Conservation (phyloP, 2,888 invertebrate species). For the Metopia argyrocephala region DNA sequence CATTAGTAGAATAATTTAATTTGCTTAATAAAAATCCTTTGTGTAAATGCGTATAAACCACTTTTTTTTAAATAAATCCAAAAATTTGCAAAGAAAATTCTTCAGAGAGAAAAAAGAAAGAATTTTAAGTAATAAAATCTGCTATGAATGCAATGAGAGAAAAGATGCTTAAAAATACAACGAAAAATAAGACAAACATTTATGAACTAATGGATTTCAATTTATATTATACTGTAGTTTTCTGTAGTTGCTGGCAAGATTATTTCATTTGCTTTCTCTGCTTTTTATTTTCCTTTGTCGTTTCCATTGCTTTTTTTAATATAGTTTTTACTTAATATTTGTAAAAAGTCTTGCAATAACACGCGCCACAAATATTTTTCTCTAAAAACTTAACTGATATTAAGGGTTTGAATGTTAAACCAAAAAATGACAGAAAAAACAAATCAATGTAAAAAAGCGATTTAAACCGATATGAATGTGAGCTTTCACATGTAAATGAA, state of each 20-base stretch:
- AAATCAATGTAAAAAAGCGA: neutral
- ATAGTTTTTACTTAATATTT: slow-evolving; percentile 17
- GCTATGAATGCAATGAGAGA: neutral
- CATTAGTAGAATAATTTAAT: neutral
- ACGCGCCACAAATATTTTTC: slow-evolving; percentile 40
- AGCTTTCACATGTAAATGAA: too few species aligned
- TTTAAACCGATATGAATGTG: neutral
- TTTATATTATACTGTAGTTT: neutral
- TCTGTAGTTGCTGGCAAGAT: slow-evolving; percentile 15
- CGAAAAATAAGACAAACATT: slow-evolving; percentile 29
- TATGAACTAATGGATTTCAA: slow-evolving; percentile 50
- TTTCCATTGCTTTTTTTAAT: neutral
- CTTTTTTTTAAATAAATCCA: slow-evolving; percentile 1
- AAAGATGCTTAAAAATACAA: slow-evolving; percentile 9
- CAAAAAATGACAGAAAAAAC: neutral
- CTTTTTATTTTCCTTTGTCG: neutral
- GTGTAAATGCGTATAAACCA: slow-evolving; percentile 12
- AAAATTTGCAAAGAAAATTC: slow-evolving; percentile 8
- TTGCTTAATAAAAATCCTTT: slow-evolving; percentile 2
- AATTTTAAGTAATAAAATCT: neutral
- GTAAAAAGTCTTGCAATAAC: slow-evolving; percentile 30
- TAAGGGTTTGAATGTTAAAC: neutral
- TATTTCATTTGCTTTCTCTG: slow-evolving; percentile 2
- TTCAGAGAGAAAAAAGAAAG: neutral
- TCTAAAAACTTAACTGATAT: neutral